phyloP scores from a whole-genome alignment of 1,140 invertebrate species.

The Trachelipus rathkii region DNA sequence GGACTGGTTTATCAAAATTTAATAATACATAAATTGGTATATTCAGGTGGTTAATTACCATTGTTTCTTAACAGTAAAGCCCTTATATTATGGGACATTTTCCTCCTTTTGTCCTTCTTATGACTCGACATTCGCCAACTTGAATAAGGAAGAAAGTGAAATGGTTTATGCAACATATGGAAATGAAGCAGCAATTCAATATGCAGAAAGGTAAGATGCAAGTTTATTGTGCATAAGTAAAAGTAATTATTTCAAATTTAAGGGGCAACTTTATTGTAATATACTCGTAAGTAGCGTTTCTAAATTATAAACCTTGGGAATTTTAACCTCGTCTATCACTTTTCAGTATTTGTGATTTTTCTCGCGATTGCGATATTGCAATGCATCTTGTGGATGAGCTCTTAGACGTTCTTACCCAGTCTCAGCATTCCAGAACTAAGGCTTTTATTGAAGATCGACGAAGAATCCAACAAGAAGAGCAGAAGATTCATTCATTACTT shows the following conservation, averaged over 20 bases:
- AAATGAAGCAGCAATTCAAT: conserved; percentile 78
- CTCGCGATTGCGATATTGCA: conserved; percentile 50
- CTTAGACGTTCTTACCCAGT: conserved; percentile 20
- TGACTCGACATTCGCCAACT: conserved; percentile 90
- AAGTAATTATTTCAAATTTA: no score
- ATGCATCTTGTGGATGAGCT: conserved; percentile 27
- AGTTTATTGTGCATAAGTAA: no score
- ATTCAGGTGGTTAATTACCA: no score
- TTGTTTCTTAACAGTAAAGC: conserved; percentile 62
- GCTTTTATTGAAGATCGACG: conserved; percentile 11
- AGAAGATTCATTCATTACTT: conserved; percentile 60
- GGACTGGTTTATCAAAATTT: no score
- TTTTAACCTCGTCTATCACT: not conserved
- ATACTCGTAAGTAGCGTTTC: no score
- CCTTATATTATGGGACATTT: conserved; percentile 90
- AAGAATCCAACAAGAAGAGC: conserved; percentile 22
- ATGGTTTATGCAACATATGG: conserved; percentile 87
- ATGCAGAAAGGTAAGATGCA: conserved; percentile 65
- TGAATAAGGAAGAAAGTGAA: conserved; percentile 90
- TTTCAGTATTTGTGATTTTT: conserved; percentile 70
- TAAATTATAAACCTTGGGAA: no score
- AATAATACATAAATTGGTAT: no score
- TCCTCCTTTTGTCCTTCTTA: conserved; percentile 90
- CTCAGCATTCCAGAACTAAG: conserved; percentile 23
- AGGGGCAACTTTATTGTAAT: no score